Percentiles rank a stretch among this genome's conserved stretches.
Conservation (phyloP, 2,797 vertebrate genomes). For the Serranus cabrilla region DNA sequence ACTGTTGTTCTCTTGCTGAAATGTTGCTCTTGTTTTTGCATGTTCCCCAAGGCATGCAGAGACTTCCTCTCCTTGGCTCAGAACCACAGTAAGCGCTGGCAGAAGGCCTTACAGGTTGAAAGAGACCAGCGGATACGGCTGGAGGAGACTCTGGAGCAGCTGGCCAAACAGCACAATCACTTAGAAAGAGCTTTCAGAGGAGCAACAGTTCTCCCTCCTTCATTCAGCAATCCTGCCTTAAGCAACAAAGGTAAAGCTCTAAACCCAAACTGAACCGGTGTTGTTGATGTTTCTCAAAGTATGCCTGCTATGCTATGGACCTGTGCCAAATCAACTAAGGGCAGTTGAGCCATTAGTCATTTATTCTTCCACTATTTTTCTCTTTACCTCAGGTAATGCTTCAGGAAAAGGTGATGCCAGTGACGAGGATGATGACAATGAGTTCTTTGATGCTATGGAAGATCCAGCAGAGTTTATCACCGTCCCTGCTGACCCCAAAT, state of each 20-base stretch:
- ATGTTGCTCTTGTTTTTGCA: constrained; percentile 12
- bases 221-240: constrained; percentile 79
- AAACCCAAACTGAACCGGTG: neutral
- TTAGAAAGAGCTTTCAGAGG: constrained; percentile 96
- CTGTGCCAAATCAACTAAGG: neutral
- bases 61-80: constrained; percentile 95
- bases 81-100: constrained; percentile 95
- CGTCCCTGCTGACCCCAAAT: constrained; percentile 91
- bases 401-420: constrained; percentile 92
- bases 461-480: constrained; percentile 93
- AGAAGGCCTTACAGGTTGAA: constrained; percentile 94
- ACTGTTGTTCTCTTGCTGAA: constrained; percentile 10
- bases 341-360: neutral
- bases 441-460: constrained; percentile 94
- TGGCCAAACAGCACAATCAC: constrained; percentile 98
- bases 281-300: neutral
- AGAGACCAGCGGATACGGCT: constrained; percentile 94
- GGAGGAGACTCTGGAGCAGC: constrained; percentile 96
- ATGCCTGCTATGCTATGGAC: neutral
- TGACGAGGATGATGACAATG: constrained; percentile 96
- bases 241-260: constrained; percentile 86
- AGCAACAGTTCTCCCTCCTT: constrained; percentile 90
- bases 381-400: constrained; percentile 58
- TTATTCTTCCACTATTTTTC: neutral
- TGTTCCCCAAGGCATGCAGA: constrained; percentile 89